phyloP scores from a whole-genome alignment of 1,140 invertebrate genomes.

The Zaprionus capensis region DNA sequence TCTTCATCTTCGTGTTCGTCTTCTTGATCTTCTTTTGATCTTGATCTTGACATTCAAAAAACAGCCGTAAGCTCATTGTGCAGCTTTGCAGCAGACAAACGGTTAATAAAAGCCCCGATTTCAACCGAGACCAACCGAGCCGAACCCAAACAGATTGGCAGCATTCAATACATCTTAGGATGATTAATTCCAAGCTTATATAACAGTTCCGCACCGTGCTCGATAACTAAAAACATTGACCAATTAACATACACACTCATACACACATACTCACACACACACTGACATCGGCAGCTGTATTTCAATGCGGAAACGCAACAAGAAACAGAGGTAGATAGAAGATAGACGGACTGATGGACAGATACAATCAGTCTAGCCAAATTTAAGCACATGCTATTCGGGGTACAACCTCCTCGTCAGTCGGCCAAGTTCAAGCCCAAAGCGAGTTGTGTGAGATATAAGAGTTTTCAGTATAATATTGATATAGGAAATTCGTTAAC shows the following conservation, averaged over 20 bases:
- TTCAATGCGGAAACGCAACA: conserved; percentile 64
- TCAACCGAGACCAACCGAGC: not conserved
- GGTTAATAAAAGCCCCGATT: conserved; percentile 23
- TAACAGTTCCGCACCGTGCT: conserved; percentile 41
- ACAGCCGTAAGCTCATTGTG: conserved; percentile 11
- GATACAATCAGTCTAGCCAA: conserved; percentile 7
- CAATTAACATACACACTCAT: conserved; percentile 62
- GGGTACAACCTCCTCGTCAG: conserved; percentile 21
- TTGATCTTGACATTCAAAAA: conserved; percentile 64
- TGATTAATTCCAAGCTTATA: conserved; percentile 47
- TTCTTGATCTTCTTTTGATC: conserved; percentile 58
- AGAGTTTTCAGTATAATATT: not conserved
- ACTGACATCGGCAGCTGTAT: conserved; percentile 2
- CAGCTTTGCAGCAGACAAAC: conserved; percentile 26
- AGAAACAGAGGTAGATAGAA: conserved; percentile 35
- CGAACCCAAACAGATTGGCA: not conserved
- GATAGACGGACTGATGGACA: conserved; percentile 6
- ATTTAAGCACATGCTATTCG: conserved; percentile 4
- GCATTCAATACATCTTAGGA: conserved; percentile 20
- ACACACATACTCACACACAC: not conserved
- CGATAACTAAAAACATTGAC: conserved; percentile 32
- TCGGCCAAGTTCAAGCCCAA: conserved; percentile 48
- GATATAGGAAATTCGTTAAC: not conserved
- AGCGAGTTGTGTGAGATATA: conserved; percentile 36
- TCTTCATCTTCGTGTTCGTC: conserved; percentile 64